A percentile compares a stretch with the other conserved stretches of the same genome.
Conservation (phyloP, 1,140 invertebrate genomes). For the Drosophila navojoa region DNA sequence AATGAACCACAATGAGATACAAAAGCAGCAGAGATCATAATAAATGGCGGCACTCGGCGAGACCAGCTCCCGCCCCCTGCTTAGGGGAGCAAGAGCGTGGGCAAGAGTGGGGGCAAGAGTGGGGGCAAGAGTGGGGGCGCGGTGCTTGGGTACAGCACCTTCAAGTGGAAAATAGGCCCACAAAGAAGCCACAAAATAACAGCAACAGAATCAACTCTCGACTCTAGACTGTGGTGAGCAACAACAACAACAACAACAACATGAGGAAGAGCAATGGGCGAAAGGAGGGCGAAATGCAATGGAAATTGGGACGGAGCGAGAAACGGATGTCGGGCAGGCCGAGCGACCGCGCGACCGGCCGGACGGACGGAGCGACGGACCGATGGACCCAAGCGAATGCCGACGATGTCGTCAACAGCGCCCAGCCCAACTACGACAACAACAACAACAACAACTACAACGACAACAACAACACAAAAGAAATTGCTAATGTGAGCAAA, state of each 20-base stretch:
- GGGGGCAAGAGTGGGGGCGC: background rate
- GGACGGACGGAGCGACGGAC: background rate
- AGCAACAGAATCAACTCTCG: background rate
- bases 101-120: background rate
- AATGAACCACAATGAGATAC: slow-evolving; percentile 63
- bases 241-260: background rate
- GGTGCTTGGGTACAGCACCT: slow-evolving; percentile 5
- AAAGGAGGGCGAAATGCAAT: background rate
- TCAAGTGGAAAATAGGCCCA: slow-evolving; percentile 66
- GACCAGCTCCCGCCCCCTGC: background rate
- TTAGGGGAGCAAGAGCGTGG: background rate
- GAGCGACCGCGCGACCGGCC: slow-evolving; percentile 9
- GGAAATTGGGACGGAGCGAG: background rate
- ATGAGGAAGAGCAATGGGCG: background rate
- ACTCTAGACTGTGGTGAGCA: background rate
- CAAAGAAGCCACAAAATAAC: slow-evolving; percentile 43
- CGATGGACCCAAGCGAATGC: slow-evolving; percentile 16
- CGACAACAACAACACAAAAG: slow-evolving; percentile 57
- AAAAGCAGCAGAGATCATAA: slow-evolving; percentile 59
- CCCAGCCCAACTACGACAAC: slow-evolving; percentile 17
- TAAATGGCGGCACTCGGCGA: slow-evolving; percentile 32
- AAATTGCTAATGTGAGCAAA: slow-evolving; percentile 77
- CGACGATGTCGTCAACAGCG: slow-evolving; percentile 16
- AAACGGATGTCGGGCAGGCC: slow-evolving; percentile 5
- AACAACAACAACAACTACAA: slow-evolving; percentile 7